Base-by-base conservation (phyloP, 1,140 invertebrate genomes). In the Spodoptera litura region DNA sequence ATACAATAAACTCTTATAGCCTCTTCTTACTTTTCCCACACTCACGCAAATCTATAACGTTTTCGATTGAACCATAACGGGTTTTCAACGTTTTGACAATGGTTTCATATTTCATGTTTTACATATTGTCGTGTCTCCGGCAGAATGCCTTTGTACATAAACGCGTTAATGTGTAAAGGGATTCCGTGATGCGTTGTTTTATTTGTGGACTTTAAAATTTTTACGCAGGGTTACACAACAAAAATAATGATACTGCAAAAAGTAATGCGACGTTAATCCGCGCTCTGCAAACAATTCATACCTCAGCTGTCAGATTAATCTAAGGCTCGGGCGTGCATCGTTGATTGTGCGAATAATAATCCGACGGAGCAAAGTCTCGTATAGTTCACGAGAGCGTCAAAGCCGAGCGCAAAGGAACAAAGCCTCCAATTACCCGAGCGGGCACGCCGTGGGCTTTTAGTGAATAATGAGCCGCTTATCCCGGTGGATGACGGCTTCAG, bases 401-500 rank as follows among this genome's bases (percentile, higher is more conserved):
- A 88, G 88, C 85, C 79, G 81, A 83, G 84, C 82, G 88, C 86
- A 86, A 93, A 91, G 88, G 88, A 91, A 92, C 89, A 92, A 93
- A 93, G 89, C 91, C 87, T 91, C 87, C 91, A 93, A 94, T 94
- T 94, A 94, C 86, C 90, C 85, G 81, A 87, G 85, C 88, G 86
- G 84, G 91, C 91, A 91, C 87, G 91, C 92, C 87, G 91, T 93
- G 91, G 89, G 91, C 93, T 93, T 93, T 94, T 93, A 93, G 91
- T 93, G 91, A 92, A 93, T 94, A 93, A 94, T 94, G 91, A 92
- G 91, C 88, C 89, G 91, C 88, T 91, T 92, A 93, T 91, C 87
- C 90, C 83, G 78, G 78, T 71, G 85, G 87, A 89, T 90, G 91
- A 91, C 84, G 87, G 88, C 85, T 90, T 88, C 89, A 87, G 87